These are phyloP conservation scores for Wasmannia auropunctata DNA, from an alignment of 1,140 invertebrate genomes.

Conservation along the genomic window DNA sequence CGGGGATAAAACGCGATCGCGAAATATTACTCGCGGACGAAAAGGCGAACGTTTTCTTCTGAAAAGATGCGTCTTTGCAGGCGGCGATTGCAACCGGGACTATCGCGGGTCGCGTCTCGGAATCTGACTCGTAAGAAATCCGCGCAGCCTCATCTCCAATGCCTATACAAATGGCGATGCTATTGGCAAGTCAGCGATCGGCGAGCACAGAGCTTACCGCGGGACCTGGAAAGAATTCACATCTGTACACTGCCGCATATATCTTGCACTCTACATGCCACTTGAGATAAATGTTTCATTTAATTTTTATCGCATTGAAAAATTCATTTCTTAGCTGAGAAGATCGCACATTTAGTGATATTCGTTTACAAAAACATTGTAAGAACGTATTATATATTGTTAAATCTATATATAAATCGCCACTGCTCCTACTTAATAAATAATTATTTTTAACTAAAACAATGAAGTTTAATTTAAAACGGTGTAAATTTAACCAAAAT, in stretches of 20 bases:
- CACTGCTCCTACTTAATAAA: too few species aligned
- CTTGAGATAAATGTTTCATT: not conserved
- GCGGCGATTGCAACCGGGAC: not conserved
- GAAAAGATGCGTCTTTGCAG: slow-evolving; percentile 5
- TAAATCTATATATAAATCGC: too few species aligned
- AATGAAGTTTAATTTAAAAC: too few species aligned
- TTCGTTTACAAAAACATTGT: not conserved
- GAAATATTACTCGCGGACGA: slow-evolving; percentile 12
- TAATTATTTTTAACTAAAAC: too few species aligned
- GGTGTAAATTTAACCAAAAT: too few species aligned
- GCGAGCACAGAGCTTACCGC: not conserved
- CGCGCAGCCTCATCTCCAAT: not conserved
- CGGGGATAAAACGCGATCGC: not conserved
- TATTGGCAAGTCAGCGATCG: slow-evolving; percentile 24
- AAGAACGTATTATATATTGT: too few species aligned
- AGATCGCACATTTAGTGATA: not conserved
- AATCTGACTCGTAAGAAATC: not conserved
- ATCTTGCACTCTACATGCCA: not conserved
- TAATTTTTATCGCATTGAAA: not conserved
- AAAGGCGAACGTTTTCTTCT: not conserved
- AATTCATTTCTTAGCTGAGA: not conserved
- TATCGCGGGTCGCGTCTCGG: slow-evolving; percentile 5
- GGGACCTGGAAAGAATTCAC: not conserved
- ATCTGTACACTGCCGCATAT: not conserved
- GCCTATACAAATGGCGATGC: slow-evolving; percentile 10